Conservation (phyloP, 2,113 vertebrate genomes). For the Chelonoidis abingdonii region DNA sequence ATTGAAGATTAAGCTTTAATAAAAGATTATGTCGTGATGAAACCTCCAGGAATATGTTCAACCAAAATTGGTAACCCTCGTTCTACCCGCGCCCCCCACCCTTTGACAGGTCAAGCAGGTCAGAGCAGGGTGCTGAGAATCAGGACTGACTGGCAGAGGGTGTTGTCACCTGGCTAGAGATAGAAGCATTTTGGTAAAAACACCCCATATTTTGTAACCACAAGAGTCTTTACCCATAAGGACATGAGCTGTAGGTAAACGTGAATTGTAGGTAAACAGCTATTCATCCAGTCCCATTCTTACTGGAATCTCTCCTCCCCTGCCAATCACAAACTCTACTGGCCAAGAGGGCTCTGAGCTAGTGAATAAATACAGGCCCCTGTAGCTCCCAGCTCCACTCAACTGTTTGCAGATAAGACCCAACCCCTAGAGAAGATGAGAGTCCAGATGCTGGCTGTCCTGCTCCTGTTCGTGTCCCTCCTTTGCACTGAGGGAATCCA, state of each 20-base stretch:
- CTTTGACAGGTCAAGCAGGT: too few species aligned
- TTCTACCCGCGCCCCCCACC: too few species aligned
- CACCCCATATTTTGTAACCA: neutral
- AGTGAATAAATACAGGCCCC: neutral
- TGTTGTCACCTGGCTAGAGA: neutral
- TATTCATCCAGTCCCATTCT: neutral
- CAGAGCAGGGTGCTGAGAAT: neutral
- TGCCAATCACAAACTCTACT: fast-evolving
- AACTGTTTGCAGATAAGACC: neutral
- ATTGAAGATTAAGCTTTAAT: neutral
- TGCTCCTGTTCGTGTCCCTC: neutral
- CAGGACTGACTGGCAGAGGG: neutral
- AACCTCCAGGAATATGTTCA: neutral
- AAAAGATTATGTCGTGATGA: neutral
- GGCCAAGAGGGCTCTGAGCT: neutral
- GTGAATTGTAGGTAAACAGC: neutral
- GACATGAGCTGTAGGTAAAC: neutral
- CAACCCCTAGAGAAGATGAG: neutral
- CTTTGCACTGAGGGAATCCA: neutral
- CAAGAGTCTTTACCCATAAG: neutral
- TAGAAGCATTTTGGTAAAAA: neutral
- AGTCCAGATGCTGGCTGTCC: neutral
- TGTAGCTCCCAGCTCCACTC: neutral
- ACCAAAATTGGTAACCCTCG: too few species aligned
- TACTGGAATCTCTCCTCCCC: neutral